phyloP scores from a whole-genome alignment of 2,113 vertebrate species.

The Mohoua ochrocephala region DNA sequence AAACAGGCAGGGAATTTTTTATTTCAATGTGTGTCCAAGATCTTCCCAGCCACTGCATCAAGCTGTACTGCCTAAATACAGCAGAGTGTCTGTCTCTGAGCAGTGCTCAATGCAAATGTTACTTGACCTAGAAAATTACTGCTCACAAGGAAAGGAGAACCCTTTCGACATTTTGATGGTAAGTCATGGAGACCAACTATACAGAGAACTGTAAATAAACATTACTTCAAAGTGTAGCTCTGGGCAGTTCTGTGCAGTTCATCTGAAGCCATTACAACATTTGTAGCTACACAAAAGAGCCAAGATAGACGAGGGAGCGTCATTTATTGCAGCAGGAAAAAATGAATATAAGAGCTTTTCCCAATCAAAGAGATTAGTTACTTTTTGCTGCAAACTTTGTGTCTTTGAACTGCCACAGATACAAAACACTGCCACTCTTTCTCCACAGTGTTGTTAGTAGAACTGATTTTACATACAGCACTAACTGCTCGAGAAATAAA shows the following conservation, averaged over 20 bases:
- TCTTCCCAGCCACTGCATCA: neutral
- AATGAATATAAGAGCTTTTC: neutral
- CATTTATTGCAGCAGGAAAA: neutral
- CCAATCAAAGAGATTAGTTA: neutral
- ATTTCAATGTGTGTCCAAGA: neutral
- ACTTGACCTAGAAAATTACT: constrained; percentile 53
- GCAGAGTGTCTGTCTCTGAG: neutral
- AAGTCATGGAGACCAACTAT: constrained; percentile 39
- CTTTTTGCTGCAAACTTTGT: neutral
- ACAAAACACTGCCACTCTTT: neutral
- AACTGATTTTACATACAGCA: neutral
- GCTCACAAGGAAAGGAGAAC: constrained; percentile 13
- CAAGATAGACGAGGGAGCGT: neutral
- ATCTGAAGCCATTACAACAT: neutral
- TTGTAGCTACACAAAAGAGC: neutral
- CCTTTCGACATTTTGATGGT: neutral
- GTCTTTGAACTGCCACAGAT: neutral
- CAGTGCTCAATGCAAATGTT: constrained; percentile 13
- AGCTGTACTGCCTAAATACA: neutral
- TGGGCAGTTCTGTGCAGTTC: constrained; percentile 15
- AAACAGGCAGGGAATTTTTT: neutral
- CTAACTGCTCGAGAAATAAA: neutral
- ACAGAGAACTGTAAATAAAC: constrained; percentile 51
- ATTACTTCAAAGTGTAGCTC: constrained; percentile 45
- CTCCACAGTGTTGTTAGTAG: neutral